phyloP scores from a whole-genome alignment of 1,140 invertebrate genomes.

The Reticulitermes speratus region DNA sequence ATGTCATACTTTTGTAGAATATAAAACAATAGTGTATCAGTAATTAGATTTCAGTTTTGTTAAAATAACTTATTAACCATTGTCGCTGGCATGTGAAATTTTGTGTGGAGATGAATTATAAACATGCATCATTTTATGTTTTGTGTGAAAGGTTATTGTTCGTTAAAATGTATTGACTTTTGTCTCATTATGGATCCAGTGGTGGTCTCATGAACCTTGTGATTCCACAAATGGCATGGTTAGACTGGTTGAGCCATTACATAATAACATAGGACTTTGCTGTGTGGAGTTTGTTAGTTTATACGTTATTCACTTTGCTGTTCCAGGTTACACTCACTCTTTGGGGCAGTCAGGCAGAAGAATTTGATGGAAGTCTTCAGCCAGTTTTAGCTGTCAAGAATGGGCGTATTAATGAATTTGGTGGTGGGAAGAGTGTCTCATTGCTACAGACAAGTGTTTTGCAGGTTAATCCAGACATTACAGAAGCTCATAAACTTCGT shows the following conservation, averaged over 20 bases:
- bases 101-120: too few species aligned
- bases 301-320: background rate
- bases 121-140: too few species aligned
- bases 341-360: slow-evolving; percentile 81
- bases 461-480: slow-evolving; percentile 84
- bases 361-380: slow-evolving; percentile 72
- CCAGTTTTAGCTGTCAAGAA: slow-evolving; percentile 85
- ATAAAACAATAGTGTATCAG: too few species aligned
- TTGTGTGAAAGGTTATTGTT: too few species aligned
- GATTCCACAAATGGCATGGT: background rate
- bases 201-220: background rate
- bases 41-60: too few species aligned
- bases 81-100: too few species aligned
- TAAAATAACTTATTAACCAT: too few species aligned
- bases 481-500: slow-evolving; percentile 79
- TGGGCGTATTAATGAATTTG: slow-evolving; percentile 70
- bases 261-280: too few species aligned
- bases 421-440: slow-evolving; percentile 65
- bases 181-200: too few species aligned
- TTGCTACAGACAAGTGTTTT: slow-evolving; percentile 59
- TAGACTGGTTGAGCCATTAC: too few species aligned
- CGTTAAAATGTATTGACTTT: too few species aligned
- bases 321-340: slow-evolving; percentile 64
- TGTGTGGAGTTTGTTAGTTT: background rate
- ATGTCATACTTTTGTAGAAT: too few species aligned